Percentiles rank a stretch among this genome's conserved stretches.
Conservation (phyloP, 2,797 vertebrate genomes). For the Galagoides demidoff region DNA sequence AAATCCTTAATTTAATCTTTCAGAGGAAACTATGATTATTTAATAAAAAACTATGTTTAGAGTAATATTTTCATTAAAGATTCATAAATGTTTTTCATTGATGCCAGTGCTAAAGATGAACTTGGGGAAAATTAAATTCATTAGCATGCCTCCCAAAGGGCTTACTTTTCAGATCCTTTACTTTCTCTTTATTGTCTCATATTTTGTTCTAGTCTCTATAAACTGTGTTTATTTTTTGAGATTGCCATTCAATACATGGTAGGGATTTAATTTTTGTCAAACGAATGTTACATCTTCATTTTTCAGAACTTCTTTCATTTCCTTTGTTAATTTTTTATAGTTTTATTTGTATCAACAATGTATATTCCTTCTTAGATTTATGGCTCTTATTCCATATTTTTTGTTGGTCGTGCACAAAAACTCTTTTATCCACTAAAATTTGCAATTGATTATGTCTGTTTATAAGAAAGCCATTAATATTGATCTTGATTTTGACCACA, state of each 20-base stretch:
- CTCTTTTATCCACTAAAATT: neutral
- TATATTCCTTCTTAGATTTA: neutral
- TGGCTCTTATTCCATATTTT: neutral
- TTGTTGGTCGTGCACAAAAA: neutral
- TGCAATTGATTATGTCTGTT: neutral
- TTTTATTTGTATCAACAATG: neutral
- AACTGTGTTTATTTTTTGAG: neutral
- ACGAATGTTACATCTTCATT: neutral
- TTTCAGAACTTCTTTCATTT: neutral
- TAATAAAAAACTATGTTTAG: neutral
- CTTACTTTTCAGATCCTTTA: neutral
- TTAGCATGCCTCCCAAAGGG: neutral
- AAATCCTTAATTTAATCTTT: neutral
- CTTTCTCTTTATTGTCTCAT: neutral
- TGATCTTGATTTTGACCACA: neutral
- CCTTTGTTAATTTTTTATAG: neutral
- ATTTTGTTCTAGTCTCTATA: neutral
- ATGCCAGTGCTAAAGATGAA: neutral
- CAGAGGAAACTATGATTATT: neutral
- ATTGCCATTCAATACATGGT: neutral
- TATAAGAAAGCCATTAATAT: neutral
- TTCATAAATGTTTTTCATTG: neutral
- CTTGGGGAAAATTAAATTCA: neutral
- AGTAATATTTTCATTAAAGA: neutral
- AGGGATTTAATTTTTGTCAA: neutral